A percentile compares a stretch with the other conserved stretches of the same genome.
phyloP scores from a whole-genome alignment of 2,797 vertebrate genomes.

The Halcyon leucocephala region DNA sequence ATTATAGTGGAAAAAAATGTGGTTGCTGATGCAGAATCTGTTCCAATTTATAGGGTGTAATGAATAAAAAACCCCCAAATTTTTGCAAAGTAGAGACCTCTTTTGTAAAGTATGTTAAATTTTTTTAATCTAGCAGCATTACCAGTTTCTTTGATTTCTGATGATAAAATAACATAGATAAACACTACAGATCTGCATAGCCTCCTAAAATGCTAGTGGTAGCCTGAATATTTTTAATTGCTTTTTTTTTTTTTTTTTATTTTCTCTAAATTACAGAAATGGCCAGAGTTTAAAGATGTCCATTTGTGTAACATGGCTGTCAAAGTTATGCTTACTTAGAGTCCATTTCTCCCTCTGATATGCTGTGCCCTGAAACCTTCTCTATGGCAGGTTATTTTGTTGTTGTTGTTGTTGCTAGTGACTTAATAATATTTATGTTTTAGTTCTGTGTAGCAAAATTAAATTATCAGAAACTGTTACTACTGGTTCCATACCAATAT shows the following conservation, averaged over 20 bases:
- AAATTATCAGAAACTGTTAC: neutral
- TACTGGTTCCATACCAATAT: neutral
- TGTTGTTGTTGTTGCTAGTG: neutral
- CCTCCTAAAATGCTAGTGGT: neutral
- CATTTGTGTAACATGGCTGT: neutral
- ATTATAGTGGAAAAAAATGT: neutral
- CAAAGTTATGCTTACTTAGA: neutral
- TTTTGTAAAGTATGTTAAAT: neutral
- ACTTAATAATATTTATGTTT: neutral
- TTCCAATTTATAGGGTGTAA: constrained; percentile 52
- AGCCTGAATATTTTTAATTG: neutral
- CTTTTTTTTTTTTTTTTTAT: neutral
- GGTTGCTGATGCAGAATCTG: constrained; percentile 37
- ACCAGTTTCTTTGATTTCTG: neutral
- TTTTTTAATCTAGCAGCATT: constrained; percentile 1
- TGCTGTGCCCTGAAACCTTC: neutral
- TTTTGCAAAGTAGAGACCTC: neutral
- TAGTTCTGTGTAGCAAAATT: neutral
- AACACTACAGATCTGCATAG: neutral
- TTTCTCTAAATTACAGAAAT: constrained; percentile 2
- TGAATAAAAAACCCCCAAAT: neutral
- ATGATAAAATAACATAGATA: neutral
- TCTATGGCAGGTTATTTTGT: neutral
- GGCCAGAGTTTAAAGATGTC: neutral
- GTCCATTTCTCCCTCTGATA: neutral